Percentiles rank a stretch among this genome's conserved stretches.
Evolutionary conservation across 2,888 invertebrate genomes (phyloP).

Genomic region (Anodontia alba): DNA sequence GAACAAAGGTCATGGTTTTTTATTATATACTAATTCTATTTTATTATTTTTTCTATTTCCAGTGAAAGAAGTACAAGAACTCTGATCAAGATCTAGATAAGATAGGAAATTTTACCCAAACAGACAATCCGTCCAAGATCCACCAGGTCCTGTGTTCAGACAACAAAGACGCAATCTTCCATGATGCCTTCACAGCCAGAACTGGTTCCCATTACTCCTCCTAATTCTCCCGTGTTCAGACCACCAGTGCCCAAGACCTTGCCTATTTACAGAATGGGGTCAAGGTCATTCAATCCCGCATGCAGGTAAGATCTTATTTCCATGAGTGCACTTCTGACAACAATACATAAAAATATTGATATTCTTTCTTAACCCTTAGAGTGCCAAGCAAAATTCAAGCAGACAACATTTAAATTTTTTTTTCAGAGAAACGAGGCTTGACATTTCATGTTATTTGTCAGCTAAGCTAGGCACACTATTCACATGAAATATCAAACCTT

Average conservation of each 20-base stretch:
- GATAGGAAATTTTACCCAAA: neutral
- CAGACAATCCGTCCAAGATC: slow-evolving; percentile 2
- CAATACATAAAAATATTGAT: no score
- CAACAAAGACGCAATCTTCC: neutral
- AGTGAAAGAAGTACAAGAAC: neutral
- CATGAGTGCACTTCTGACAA: no score
- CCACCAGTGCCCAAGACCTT: slow-evolving; percentile 2
- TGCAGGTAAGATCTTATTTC: slow-evolving; percentile 1
- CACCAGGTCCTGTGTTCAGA: slow-evolving; percentile 6
- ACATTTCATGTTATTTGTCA: no score
- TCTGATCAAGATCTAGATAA: neutral
- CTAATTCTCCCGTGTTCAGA: slow-evolving; percentile 12
- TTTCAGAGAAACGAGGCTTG: no score
- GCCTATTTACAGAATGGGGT: slow-evolving; percentile 9
- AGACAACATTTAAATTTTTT: no score
- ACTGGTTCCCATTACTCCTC: neutral
- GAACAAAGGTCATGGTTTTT: no score
- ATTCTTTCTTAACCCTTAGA: no score
- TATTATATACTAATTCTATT: no score
- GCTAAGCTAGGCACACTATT: no score
- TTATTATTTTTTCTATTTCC: no score
- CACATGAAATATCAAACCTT: no score
- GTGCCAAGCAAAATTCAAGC: no score
- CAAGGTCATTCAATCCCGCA: slow-evolving; percentile 13
- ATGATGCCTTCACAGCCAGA: slow-evolving; percentile 1